Conservation (phyloP, 2,888 invertebrate genomes). For the Embidobia sp. region DNA sequence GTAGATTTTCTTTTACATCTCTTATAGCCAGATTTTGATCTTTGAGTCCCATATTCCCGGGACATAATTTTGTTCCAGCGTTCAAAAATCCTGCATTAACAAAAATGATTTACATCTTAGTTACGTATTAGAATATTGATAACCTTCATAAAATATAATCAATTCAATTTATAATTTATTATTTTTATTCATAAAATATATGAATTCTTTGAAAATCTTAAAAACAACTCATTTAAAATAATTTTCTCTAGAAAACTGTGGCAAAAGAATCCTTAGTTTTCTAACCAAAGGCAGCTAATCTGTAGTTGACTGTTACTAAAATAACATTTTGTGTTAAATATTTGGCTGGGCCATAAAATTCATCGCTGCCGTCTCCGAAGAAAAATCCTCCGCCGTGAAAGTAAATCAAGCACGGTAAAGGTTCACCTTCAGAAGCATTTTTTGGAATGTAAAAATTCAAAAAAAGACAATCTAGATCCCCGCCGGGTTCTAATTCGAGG, state of each 20-base stretch:
- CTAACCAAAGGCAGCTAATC: constrained; percentile 70
- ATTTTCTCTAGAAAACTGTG: no score
- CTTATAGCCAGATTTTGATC: constrained; percentile 1
- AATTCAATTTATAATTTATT: no score
- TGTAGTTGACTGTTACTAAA: constrained; percentile 67
- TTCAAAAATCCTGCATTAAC: constrained; percentile 10
- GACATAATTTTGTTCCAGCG: background rate
- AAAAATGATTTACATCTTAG: no score
- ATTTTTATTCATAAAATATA: no score
- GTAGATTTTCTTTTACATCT: background rate
- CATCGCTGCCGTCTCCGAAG: constrained; percentile 65
- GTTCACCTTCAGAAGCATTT: constrained; percentile 3
- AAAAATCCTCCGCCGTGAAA: constrained; percentile 76
- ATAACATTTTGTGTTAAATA: constrained; percentile 60
- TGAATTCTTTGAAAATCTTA: no score
- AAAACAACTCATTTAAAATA: no score
- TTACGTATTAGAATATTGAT: no score
- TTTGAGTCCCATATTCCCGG: constrained; percentile 1
- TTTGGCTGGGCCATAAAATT: constrained; percentile 47
- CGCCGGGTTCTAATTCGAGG: constrained; percentile 13
- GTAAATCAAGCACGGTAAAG: constrained; percentile 69
- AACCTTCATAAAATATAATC: no score
- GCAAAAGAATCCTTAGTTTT: no score
- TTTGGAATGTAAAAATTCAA: constrained; percentile 69
- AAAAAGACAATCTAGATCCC: constrained; percentile 71